Evolutionary conservation across 2,113 vertebrate species (phyloP).

Genomic region (Felis chaus): DNA sequence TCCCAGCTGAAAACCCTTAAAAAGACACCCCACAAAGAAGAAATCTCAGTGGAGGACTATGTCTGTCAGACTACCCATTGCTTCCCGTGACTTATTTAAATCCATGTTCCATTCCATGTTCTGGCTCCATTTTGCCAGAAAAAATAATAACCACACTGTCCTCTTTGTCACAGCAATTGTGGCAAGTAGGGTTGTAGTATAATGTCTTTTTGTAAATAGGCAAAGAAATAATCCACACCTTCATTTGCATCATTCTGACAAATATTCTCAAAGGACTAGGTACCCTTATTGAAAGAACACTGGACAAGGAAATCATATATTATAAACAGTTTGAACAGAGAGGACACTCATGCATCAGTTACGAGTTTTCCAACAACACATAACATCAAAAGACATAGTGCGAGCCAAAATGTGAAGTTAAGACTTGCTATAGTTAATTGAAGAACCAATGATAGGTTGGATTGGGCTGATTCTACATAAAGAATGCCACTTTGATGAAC

Average conservation of each 20-base stretch:
- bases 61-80: neutral
- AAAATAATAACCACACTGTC: neutral
- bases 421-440: slow-evolving; percentile 68
- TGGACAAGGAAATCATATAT: slow-evolving; percentile 83
- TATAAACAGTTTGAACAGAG: slow-evolving; percentile 84
- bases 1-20: neutral
- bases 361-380: slow-evolving; percentile 80
- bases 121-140: neutral
- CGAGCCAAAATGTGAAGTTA: slow-evolving; percentile 79
- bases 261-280: slow-evolving; percentile 72
- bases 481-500: slow-evolving; percentile 52
- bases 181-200: neutral
- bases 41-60: neutral
- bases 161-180: neutral
- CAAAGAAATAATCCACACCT: neutral
- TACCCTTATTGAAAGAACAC: slow-evolving; percentile 91
- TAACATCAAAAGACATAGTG: slow-evolving; percentile 81
- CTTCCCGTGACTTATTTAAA: neutral
- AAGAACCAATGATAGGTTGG: slow-evolving; percentile 56
- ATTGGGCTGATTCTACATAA: neutral
- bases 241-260: slow-evolving; percentile 84
- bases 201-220: neutral
- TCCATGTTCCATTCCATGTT: neutral
- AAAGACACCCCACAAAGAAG: neutral
- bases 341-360: slow-evolving; percentile 84